phyloP scores from a whole-genome alignment of 2,888 invertebrate species.

The Cactoblastis cactorum region DNA sequence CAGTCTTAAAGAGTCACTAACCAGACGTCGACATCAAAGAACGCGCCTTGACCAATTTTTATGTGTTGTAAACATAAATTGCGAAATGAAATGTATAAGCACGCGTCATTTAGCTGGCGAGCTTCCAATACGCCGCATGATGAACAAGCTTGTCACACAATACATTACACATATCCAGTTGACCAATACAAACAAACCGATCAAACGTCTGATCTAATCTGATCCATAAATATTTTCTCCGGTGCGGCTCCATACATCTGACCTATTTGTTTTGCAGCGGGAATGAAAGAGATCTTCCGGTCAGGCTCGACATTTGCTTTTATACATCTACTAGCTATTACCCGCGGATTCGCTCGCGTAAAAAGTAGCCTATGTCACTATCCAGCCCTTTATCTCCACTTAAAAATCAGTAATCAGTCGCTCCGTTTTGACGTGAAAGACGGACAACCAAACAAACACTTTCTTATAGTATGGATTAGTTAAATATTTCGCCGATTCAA shows the following conservation, averaged over 20 bases:
- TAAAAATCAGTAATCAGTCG: too few relatives aligned
- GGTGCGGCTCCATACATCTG: neutral
- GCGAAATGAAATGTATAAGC: conserved; percentile 63
- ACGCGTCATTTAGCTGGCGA: conserved; percentile 48
- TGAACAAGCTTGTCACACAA: conserved; percentile 52
- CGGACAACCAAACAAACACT: too few relatives aligned
- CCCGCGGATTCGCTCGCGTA: too few relatives aligned
- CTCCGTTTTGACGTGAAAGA: too few relatives aligned
- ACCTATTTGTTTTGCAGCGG: conserved; percentile 7
- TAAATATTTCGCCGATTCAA: too few relatives aligned
- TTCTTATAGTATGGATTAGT: too few relatives aligned
- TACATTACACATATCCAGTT: conserved; percentile 2
- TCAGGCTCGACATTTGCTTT: too few relatives aligned
- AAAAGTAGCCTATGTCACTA: too few relatives aligned
- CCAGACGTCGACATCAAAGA: conserved; percentile 2
- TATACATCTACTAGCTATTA: too few relatives aligned
- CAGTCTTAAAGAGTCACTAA: neutral
- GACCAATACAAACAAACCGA: conserved; percentile 9
- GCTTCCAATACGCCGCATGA: conserved; percentile 51
- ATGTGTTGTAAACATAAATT: conserved; percentile 64
- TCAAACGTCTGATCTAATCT: conserved; percentile 15
- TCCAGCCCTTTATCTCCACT: too few relatives aligned
- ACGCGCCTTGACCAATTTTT: conserved; percentile 60
- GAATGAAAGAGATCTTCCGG: neutral
- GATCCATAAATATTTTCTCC: neutral